Evolutionary conservation across 2,797 vertebrate species (phyloP), one percentile per base, ranked within the genome.

Genomic region (Scomberomorus guttatus): DNA sequence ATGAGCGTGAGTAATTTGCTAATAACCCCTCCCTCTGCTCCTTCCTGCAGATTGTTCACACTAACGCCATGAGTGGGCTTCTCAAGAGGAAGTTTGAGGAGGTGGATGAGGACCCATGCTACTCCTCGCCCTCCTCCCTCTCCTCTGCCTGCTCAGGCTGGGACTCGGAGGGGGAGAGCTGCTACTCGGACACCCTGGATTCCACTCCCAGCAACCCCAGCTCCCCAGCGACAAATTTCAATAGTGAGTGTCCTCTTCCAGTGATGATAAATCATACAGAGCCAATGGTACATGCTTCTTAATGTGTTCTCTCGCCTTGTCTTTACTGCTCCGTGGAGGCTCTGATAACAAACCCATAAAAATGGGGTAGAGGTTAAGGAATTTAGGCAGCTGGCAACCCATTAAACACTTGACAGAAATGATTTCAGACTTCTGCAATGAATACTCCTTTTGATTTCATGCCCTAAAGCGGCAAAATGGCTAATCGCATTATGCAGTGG

Each of bases 81-180:
- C 94, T 97, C 87, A 99, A 99, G 95, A 97, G 98, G 94, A 99
- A 99, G 94, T 98, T 97, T 37, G 96, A 97, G 92, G 97, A 98
- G 94, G 93, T 99, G 95, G 97, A 97, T 67, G 97, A 98, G 67
- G 97, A 99, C 83, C 95, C 90, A 7, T 96, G 96, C 85, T 97
- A 96, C 89, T 97, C 96, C 81, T 93, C 91, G 0, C 96, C 96
- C 79, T 94, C 93, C 58, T 95, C 92, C 59, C 93, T 97, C 80
- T 97, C 96, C 68, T 97, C 97, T 0, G 96, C 96, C 10, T 95
- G 94, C 32, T 98, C 96, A 3, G 95, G 95, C 84, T 98, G 97
- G 97, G 97, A 98, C 83, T 97, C 96, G 0, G 98, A 98, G 0
- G 97, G 97, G 51, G 97, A 98, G 84, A 96, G 91, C 93, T 96